Evolutionary conservation across 2,888 invertebrate species (phyloP).

Genomic region (Octonoba sinensis): DNA sequence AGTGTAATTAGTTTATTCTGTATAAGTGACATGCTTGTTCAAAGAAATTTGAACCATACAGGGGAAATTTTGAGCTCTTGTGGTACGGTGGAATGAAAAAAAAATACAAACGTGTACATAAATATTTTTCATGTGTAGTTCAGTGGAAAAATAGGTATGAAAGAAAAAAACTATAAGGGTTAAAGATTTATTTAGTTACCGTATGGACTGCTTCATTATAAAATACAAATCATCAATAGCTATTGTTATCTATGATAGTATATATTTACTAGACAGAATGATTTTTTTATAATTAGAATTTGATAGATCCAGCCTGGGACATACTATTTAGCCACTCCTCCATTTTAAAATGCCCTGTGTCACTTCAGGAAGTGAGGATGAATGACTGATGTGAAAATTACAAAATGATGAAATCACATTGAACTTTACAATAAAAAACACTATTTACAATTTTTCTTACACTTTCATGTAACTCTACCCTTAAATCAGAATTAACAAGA

Average conservation of each 20-base stretch:
- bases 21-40: too few species aligned
- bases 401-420: slow-evolving; percentile 25
- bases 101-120: too few species aligned
- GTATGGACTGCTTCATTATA: slow-evolving; percentile 18
- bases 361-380: background rate
- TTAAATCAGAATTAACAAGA: too few species aligned
- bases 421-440: slow-evolving; percentile 22
- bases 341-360: background rate
- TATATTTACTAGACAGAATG: slow-evolving; percentile 1
- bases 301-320: slow-evolving; percentile 16
- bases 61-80: too few species aligned
- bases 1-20: too few species aligned
- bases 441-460: slow-evolving; percentile 18
- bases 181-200: slow-evolving; percentile 20
- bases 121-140: too few species aligned
- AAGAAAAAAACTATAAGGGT: background rate
- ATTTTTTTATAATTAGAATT: slow-evolving; percentile 13
- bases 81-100: too few species aligned
- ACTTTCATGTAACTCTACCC: background rate
- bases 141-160: too few species aligned
- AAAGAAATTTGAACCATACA: too few species aligned
- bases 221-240: slow-evolving; percentile 18
- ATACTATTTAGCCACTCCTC: background rate
- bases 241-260: slow-evolving; percentile 14
- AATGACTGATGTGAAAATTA: slow-evolving; percentile 21